Conservation (phyloP, 2,888 invertebrate genomes). For the Venusia cambrica region DNA sequence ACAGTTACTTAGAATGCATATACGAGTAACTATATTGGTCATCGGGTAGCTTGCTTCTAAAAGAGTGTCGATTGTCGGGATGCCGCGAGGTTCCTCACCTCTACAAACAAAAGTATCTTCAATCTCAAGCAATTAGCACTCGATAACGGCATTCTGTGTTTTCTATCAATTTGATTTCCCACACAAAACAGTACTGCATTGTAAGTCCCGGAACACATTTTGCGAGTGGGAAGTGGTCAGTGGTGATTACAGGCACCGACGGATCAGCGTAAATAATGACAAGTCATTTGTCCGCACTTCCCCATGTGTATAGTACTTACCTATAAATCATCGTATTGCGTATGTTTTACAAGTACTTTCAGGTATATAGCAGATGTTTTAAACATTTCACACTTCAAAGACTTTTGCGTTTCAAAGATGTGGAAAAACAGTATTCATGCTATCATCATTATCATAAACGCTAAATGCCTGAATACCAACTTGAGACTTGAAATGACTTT, state of each 20-base stretch:
- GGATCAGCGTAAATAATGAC: slow-evolving; percentile 61
- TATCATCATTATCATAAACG: slow-evolving; percentile 13
- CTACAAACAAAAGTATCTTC: slow-evolving; percentile 17
- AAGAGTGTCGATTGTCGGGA: slow-evolving; percentile 12
- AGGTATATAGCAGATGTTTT: too few species aligned
- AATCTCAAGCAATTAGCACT: slow-evolving; percentile 25
- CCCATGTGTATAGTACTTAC: slow-evolving; percentile 23
- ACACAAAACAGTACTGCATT: slow-evolving; percentile 54
- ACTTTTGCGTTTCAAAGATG: slow-evolving; percentile 5
- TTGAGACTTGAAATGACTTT: slow-evolving; percentile 37
- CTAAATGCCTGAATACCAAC: slow-evolving; percentile 27
- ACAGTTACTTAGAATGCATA: too few species aligned
- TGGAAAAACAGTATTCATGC: slow-evolving; percentile 5
- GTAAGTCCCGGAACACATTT: slow-evolving; percentile 40
- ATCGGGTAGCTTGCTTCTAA: slow-evolving; percentile 6
- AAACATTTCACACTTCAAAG: slow-evolving; percentile 19
- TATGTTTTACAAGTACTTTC: slow-evolving; percentile 19
- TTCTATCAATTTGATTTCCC: slow-evolving; percentile 53
- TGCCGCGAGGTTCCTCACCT: slow-evolving; percentile 13
- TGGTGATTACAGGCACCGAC: slow-evolving; percentile 48
- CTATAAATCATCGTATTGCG: slow-evolving; percentile 31
- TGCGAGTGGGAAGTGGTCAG: slow-evolving; percentile 58
- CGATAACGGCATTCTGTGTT: slow-evolving; percentile 28
- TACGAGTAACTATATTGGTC: slow-evolving; percentile 1
- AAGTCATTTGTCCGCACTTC: slow-evolving; percentile 44